phyloP scores from a whole-genome alignment of 2,797 vertebrate genomes.

The Hephaestus fuliginosus region DNA sequence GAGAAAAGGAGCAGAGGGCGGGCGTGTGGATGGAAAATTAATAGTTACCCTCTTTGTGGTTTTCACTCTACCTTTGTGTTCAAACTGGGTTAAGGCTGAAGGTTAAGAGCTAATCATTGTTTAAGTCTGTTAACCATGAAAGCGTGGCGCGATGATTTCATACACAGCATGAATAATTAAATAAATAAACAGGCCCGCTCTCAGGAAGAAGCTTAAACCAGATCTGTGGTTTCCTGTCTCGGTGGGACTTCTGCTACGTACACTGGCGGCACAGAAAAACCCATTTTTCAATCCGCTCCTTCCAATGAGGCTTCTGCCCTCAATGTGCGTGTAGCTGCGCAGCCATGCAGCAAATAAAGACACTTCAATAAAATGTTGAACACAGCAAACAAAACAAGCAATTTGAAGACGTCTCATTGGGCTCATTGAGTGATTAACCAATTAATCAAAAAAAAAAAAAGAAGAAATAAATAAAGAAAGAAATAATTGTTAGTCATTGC shows the following conservation, averaged over 20 bases:
- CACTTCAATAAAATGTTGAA: background rate
- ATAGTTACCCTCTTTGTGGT: conserved; percentile 37
- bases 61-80: conserved; percentile 29
- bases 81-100: conserved; percentile 35
- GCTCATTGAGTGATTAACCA: background rate
- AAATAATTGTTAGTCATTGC: too few relatives aligned
- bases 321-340: background rate
- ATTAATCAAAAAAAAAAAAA: background rate
- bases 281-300: background rate
- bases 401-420: too few relatives aligned
- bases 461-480: background rate
- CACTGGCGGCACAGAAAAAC: background rate
- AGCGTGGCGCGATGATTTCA: conserved; percentile 9
- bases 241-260: background rate
- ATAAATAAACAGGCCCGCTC: conserved; percentile 28
- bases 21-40: conserved; percentile 47
- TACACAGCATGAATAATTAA: conserved; percentile 11
- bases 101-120: conserved; percentile 49
- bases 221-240: conserved; percentile 2
- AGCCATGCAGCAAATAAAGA: background rate
- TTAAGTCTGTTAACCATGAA: conserved; percentile 29
- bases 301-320: too few relatives aligned
- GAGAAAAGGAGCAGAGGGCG: conserved; percentile 43
- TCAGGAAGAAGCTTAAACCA: conserved; percentile 21
- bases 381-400: background rate